These are phyloP conservation scores for Cantharis flavilabris DNA, from an alignment of 2,888 invertebrate species.

Conservation along the genomic window DNA sequence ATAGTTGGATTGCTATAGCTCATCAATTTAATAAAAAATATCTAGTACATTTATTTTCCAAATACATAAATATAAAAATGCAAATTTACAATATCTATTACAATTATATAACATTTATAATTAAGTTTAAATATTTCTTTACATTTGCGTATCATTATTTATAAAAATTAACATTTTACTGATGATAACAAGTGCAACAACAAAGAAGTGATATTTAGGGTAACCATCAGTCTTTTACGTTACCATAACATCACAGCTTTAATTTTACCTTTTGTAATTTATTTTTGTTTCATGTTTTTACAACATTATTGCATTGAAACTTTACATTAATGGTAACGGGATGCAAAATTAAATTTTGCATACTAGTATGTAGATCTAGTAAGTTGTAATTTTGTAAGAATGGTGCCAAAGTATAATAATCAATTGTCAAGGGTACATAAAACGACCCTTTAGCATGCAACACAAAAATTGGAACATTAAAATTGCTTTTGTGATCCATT, in stretches of 20 bases:
- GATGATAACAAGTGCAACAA: constrained; percentile 3
- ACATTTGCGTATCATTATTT: not conserved
- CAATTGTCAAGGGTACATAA: constrained; percentile 85
- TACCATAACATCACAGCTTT: constrained; percentile 24
- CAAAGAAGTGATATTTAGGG: constrained; percentile 18
- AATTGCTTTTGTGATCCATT: constrained; percentile 43
- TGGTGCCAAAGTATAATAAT: constrained; percentile 72
- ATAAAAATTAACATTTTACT: not conserved
- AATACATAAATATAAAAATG: not conserved
- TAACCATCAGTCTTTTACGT: constrained; percentile 24
- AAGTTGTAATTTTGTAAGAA: constrained; percentile 67
- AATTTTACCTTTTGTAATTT: not conserved
- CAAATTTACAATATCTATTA: not conserved
- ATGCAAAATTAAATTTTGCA: constrained; percentile 70
- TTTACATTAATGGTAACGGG: constrained; percentile 91
- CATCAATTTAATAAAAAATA: not conserved
- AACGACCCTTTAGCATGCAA: constrained; percentile 86
- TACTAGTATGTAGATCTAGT: constrained; percentile 60
- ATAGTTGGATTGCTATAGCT: too few species aligned
- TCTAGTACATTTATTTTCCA: not conserved
- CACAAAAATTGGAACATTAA: constrained; percentile 85
- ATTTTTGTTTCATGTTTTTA: not conserved
- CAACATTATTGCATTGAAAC: constrained; percentile 57
- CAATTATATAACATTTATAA: not conserved
- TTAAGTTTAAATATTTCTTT: not conserved